Base-by-base conservation (phyloP, 2,113 vertebrate species). In the Meleagris gallopavo region DNA sequence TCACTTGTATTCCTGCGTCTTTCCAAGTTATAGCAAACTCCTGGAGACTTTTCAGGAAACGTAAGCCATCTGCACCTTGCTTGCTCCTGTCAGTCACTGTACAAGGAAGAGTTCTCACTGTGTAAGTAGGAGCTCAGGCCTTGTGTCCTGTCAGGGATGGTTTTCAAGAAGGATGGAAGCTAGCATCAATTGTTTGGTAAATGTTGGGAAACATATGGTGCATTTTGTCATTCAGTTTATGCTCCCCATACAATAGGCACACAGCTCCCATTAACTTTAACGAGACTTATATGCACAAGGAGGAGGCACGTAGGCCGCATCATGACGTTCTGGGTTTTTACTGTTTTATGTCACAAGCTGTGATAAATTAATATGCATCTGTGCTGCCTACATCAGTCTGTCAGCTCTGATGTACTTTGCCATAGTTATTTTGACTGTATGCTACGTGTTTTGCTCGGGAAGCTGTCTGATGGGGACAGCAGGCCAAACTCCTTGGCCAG, bases 221-320 rank as follows among this genome's bases (percentile, higher is more conserved):
- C 27, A 13, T 83, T 86, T 93, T 36, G 32, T 25, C 83, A 46
- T 43, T 89, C 17, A 27, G 66, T 77, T 93, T 84, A 22, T 74
- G 38, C 24, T 89, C 38, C 67, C 38, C 46, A 9, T 65, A 54
- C 3, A 4, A 83, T 9, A 43, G 74, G 76, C 90, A 69, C 80
- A 46, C 54, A 88, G 83, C 66, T 93, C 54, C 81, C 38, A 55
- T 94, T 92, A 90, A 86, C 70, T 86, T 80, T 73, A 91, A 84
- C 61, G 86, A 88, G 77, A 86, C 48, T 78, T 89, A 20, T 2
- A 20, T 64, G 55, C 46, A 15, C 65, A 29, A 43, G 55, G 38
- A 70, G 30, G 29, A 43, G 40, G 27, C 18, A 8, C 67, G 52
- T 2, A 86, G 86, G 67, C 32, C 41, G 64, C 54, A 15, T 73